Percentiles rank a stretch among this genome's conserved stretches.
Conservation (phyloP, 2,888 invertebrate genomes). For the Patella depressa region DNA sequence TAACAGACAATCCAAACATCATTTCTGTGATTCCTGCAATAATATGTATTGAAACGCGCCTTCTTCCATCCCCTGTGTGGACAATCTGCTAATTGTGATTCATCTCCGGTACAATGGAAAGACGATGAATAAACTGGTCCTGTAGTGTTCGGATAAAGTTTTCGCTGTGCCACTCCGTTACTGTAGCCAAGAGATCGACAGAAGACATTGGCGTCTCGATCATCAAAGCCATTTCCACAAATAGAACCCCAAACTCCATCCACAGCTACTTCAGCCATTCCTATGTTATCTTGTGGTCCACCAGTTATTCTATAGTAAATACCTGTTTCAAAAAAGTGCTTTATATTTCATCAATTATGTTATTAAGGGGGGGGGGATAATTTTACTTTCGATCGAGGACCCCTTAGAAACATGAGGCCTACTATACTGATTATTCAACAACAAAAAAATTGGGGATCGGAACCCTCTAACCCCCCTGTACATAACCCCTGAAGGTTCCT, state of each 20-base stretch:
- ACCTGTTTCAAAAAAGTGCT: constrained; percentile 33
- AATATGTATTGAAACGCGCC: constrained; percentile 14
- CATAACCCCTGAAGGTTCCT: too few relatives aligned
- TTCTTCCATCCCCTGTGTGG: constrained; percentile 55
- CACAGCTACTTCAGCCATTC: constrained; percentile 79
- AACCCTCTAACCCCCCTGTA: too few relatives aligned
- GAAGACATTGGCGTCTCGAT: constrained; percentile 78
- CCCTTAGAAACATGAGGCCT: too few relatives aligned
- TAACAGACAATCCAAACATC: constrained; percentile 60
- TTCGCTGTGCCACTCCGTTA: constrained; percentile 29
- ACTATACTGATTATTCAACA: too few relatives aligned
- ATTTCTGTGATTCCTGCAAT: constrained; percentile 45
- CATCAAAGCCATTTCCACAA: constrained; percentile 82
- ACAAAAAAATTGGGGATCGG: too few relatives aligned
- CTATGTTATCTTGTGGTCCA: constrained; percentile 40
- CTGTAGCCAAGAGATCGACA: constrained; percentile 45
- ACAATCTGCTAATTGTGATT: constrained; percentile 45
- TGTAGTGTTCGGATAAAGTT: constrained; percentile 22
- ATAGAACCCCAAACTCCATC: constrained; percentile 80
- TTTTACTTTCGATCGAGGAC: too few relatives aligned
- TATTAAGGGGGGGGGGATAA: too few relatives aligned
- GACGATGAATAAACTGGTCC: constrained; percentile 58
- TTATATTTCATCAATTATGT: too few relatives aligned
- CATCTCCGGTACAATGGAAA: constrained; percentile 55
- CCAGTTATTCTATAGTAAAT: constrained; percentile 47